These are phyloP conservation scores for Invenusta paracnida DNA, from an alignment of 2,888 invertebrate species.

Conservation along the genomic window DNA sequence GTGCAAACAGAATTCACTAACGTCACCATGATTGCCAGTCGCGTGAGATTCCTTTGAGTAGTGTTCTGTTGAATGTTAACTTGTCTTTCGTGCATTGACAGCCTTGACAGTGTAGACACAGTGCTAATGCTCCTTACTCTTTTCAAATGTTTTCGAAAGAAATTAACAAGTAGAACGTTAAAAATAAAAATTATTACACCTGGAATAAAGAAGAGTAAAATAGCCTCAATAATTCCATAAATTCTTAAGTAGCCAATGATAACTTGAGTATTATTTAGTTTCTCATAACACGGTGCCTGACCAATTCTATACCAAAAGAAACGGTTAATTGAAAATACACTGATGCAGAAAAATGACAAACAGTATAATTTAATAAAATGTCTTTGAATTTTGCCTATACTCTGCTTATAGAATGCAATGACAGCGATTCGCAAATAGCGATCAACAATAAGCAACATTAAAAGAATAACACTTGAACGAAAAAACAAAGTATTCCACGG, in stretches of 20 bases:
- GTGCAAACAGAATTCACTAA: background rate
- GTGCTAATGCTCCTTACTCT: background rate
- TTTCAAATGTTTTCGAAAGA: background rate
- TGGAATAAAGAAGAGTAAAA: background rate
- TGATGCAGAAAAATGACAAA: background rate
- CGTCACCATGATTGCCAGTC: background rate
- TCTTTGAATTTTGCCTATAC: background rate
- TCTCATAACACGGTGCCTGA: background rate
- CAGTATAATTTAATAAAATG: background rate
- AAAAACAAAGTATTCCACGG: background rate
- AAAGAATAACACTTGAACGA: background rate
- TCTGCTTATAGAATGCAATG: background rate
- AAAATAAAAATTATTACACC: background rate
- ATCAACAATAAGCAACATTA: background rate
- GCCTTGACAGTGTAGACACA: background rate
- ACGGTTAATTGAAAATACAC: background rate
- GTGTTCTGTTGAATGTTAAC: background rate
- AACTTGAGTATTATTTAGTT: background rate
- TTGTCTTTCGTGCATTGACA: background rate
- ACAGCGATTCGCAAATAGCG: background rate
- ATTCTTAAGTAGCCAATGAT: no score
- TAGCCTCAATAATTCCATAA: background rate
- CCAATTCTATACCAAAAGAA: background rate
- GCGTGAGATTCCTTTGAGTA: background rate
- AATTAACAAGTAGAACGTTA: background rate